These are phyloP conservation scores for Scopus umbretta DNA, from an alignment of 2,113 vertebrate species.

Conservation along the genomic window DNA sequence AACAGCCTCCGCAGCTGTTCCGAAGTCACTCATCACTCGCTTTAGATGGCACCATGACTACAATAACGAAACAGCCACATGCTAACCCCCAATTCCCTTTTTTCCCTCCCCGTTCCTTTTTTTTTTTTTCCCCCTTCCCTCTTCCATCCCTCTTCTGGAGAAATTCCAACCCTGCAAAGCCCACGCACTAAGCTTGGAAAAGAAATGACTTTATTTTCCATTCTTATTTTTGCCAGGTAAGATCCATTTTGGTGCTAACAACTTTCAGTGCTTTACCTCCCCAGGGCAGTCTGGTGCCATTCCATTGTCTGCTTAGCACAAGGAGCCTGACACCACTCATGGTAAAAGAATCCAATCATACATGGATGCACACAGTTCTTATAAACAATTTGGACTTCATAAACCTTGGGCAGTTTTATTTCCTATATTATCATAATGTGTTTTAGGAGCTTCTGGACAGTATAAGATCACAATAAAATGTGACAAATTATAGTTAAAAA, in stretches of 20 bases:
- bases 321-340: neutral
- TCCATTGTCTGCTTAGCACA: neutral
- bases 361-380: neutral
- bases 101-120: too few species aligned
- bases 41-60: neutral
- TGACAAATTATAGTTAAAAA: neutral
- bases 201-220: neutral
- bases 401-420: neutral
- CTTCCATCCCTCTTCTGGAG: neutral
- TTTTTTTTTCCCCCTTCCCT: too few species aligned
- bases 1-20: neutral
- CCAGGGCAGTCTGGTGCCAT: neutral
- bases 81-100: neutral
- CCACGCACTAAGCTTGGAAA: neutral
- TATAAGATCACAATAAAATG: neutral
- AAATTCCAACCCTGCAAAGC: neutral
- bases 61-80: neutral
- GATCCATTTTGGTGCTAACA: neutral
- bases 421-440: neutral
- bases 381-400: neutral
- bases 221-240: neutral
- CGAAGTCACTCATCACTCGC: neutral
- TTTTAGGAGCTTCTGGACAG: neutral
- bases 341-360: neutral
- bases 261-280: neutral